These are phyloP conservation scores for Heterocephalus glaber DNA, from an alignment of 2,113 vertebrate species.

Conservation along the genomic window DNA sequence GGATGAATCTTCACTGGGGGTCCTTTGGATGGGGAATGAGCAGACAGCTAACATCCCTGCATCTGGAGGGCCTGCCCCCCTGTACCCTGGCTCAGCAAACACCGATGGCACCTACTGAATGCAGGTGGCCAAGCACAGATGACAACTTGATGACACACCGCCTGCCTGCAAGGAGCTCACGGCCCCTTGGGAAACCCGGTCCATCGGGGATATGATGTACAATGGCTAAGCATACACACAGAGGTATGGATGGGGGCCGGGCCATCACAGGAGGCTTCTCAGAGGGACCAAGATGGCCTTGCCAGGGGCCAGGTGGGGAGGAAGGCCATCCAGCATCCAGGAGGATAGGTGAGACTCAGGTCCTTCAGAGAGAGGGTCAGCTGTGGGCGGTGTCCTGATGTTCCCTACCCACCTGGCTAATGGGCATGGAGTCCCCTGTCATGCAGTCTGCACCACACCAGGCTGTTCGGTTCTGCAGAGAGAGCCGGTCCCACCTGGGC, in stretches of 20 bases:
- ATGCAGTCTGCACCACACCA: fast-evolving
- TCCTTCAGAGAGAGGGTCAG: not conserved
- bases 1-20: not conserved
- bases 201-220: not conserved
- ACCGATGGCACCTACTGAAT: not conserved
- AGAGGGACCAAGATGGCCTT: not conserved
- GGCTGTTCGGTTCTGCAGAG: not conserved
- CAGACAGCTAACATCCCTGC: not conserved
- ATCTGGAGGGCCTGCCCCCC: not conserved
- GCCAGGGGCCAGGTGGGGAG: not conserved
- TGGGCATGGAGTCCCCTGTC: not conserved
- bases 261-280: not conserved
- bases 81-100: not conserved
- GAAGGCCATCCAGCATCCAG: not conserved
- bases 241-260: not conserved
- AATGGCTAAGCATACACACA: fast-evolving
- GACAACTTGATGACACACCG: not conserved
- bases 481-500: not conserved
- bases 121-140: fast-evolving
- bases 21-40: not conserved
- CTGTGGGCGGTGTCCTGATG: fast-evolving
- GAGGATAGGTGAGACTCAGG: not conserved
- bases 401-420: not conserved
- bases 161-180: not conserved
- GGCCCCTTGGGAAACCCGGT: not conserved